Base-by-base conservation (phyloP, 1,140 invertebrate species). In the Cydia amplana region DNA sequence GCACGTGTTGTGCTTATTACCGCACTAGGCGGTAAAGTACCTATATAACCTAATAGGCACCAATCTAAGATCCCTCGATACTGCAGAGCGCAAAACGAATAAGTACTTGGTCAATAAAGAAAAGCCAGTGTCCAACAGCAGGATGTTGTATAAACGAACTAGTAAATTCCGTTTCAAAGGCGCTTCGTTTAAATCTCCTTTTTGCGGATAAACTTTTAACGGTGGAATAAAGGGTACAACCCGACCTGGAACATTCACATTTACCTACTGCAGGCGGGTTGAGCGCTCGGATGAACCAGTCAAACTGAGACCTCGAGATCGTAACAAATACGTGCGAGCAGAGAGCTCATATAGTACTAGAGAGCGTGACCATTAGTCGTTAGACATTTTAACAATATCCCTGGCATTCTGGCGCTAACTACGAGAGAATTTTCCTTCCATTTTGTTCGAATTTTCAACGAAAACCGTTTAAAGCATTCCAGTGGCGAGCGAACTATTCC, bases 401-500 rank as follows among this genome's bases (percentile, higher is more conserved):
- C 55, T 10, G 18, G 18, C 18, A 60, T 60, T 60, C 18, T 60
- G 55, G 18, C 55, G 51, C 55, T 60, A 60, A 60, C 55, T 60
- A 60, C 55, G 55, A 60, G 55, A 60, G 18, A 60, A 60, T 60
- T 18, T 60, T 60, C 18, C 55, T 60, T 60, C 55, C 55, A 60
- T 20, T 60, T 60, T 60, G 55, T 60, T 60, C 55, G 55, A 60
- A 60, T 60, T 60, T 60, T 23, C 55, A 60, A 20, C 18, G 55
- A 20, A 60, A 18, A 20, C 55, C 55, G 18, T 60, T 60, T 60
- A 23, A 18, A 20, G 7, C n/a, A n/a, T n/a, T n/a, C n/a, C n/a
- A n/a, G n/a, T n/a, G n/a, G n/a, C n/a, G n/a, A n/a, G n/a, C n/a
- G n/a, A 60, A 60, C 55, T 60, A 60, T 60, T 60, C 55, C 55